Evolutionary conservation across 2,113 vertebrate genomes (phyloP).

Genomic region (Ptilorrhoa leucosticta): DNA sequence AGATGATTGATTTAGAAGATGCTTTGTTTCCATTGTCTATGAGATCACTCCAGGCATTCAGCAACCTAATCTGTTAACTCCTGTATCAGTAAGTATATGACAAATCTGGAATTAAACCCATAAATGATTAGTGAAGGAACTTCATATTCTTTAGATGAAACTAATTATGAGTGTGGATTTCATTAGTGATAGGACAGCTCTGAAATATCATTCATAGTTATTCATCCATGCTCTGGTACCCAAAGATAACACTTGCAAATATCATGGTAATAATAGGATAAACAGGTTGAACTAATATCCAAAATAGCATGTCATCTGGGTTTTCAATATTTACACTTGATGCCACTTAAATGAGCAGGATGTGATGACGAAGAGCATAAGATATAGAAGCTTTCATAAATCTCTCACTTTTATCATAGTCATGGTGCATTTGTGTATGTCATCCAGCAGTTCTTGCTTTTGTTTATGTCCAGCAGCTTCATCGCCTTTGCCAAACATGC

Average conservation of each 20-base stretch:
- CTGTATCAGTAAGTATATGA: constrained; percentile 2
- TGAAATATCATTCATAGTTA: constrained; percentile 36
- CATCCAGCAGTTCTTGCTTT: not conserved
- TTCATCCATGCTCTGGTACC: constrained; percentile 22
- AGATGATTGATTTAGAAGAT: constrained; percentile 59
- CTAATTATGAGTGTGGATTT: constrained; percentile 59
- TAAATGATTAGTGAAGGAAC: constrained; percentile 39
- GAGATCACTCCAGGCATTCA: constrained; percentile 31
- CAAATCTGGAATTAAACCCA: constrained; percentile 47
- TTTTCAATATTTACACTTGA: constrained; percentile 23
- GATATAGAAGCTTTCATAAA: not conserved
- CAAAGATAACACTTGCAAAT: constrained; percentile 47
- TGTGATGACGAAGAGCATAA: not conserved
- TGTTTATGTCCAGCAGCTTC: not conserved
- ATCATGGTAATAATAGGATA: constrained; percentile 41
- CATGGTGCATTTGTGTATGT: not conserved
- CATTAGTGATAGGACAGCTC: constrained; percentile 56
- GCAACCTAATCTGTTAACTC: constrained; percentile 49
- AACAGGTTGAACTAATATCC: constrained; percentile 50
- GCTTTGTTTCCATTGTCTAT: constrained; percentile 50
- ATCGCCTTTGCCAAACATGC: not conserved
- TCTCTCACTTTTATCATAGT: not conserved
- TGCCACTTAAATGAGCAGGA: constrained; percentile 1
- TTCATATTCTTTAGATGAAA: constrained; percentile 36
- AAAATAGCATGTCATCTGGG: constrained; percentile 17